Base-by-base conservation (phyloP, 2,888 invertebrate genomes). In the Drepanosiphum platanoidis region DNA sequence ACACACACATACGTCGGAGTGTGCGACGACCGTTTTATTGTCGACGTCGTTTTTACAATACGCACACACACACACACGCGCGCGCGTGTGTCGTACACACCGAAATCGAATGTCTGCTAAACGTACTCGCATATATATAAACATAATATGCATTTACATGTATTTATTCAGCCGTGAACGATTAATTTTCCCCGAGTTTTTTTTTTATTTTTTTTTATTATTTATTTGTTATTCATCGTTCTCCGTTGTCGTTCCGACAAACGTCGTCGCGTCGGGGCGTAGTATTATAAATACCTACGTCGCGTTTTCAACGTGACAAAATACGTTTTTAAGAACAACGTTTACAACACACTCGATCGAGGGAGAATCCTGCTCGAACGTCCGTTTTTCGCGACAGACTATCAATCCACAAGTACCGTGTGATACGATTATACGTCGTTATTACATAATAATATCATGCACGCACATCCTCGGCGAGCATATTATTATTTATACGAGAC, bases 41-140 rank as follows among this genome's bases (percentile, higher is more conserved):
- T 66, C 5, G 66, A 32, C 80, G 58, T 68, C 39, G 52, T 52
- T 74, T 34, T 58, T 22, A 70, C 32, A 58, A 80, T 81, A 70
- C 7, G n/a, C n/a, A 64, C 0, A 13, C n/a, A n/a, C n/a, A 27
- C 27, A 61, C n/a, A 22, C n/a, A 13, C 64, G 27, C 11, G 13
- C 27, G 64, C 13, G n/a, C 27, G n/a, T 22, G 27, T 71, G 70
- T 70, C 68, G 52, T 58, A 64, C 64, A 9, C 36, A 30, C 80
- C 1, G 9, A 52, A 52, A 70, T 52, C 39, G 39, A 52, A 71
- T 71, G 80, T 71, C 58, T 15, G 15, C 81, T 32, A 34, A 39
- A 36, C 58, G 36, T 61, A 71, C 32, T 4, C 66, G 15, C 15
- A 32, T 32, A 32, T 32, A 64, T 9, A 27, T 3, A 30, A 2